Percentiles rank a stretch among this genome's conserved stretches.
phyloP scores from a whole-genome alignment of 1,140 invertebrate species.

The Zaprionus davidi region DNA sequence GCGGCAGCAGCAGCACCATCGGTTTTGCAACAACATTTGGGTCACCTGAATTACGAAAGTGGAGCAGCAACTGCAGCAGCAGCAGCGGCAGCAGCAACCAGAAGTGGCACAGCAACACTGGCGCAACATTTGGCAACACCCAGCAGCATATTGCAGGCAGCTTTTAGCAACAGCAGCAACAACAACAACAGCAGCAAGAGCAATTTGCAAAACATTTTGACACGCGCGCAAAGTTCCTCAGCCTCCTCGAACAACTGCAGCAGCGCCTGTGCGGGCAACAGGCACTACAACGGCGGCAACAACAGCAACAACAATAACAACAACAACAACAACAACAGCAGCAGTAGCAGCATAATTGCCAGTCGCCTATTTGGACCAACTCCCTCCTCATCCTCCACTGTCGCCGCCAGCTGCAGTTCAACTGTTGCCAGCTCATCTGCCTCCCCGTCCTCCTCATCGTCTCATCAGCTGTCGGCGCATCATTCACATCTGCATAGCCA shows the following conservation, averaged over 20 bases:
- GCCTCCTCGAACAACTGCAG: slow-evolving; percentile 68
- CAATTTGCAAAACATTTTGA: slow-evolving; percentile 81
- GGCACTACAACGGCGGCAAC: slow-evolving; percentile 73
- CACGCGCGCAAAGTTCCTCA: slow-evolving; percentile 75
- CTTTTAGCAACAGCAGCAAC: slow-evolving; percentile 55
- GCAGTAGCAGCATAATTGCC: slow-evolving; percentile 69
- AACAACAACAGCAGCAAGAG: slow-evolving; percentile 60
- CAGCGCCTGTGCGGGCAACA: slow-evolving; percentile 75
- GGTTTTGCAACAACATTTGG: slow-evolving; percentile 84
- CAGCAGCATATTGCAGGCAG: slow-evolving; percentile 77
- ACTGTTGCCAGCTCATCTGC: slow-evolving; percentile 24
- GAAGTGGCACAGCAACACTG: slow-evolving; percentile 77
- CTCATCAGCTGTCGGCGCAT: slow-evolving; percentile 33
- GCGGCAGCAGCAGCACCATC: slow-evolving; percentile 68
- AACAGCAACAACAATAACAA: slow-evolving; percentile 30
- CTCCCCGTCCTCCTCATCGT: slow-evolving; percentile 25
- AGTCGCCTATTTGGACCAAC: slow-evolving; percentile 69
- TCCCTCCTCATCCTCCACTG: slow-evolving; percentile 41
- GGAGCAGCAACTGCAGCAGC: slow-evolving; percentile 75
- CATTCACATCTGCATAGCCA: slow-evolving; percentile 75
- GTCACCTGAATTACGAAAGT: slow-evolving; percentile 84
- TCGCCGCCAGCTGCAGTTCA: slow-evolving; percentile 45
- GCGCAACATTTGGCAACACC: slow-evolving; percentile 81
- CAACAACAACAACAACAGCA: no score
- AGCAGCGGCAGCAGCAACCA: slow-evolving; percentile 43